phyloP scores from a whole-genome alignment of 2,888 invertebrate genomes.

The Oxystoma pomonae region DNA sequence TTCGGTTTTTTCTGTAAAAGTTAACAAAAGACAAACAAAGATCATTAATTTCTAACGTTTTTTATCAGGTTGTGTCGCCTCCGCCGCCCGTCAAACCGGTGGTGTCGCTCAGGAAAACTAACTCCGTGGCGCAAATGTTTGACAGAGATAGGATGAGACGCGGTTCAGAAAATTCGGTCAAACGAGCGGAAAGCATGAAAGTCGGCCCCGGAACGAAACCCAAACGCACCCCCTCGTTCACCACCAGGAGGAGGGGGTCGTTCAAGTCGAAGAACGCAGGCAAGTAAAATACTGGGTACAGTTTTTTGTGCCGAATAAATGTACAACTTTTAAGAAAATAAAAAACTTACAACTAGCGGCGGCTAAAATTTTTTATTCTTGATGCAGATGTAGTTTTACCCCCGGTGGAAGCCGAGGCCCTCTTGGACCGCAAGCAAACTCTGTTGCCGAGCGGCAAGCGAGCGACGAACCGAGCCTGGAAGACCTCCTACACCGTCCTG shows the following conservation, averaged over 20 bases:
- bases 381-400: constrained; percentile 59
- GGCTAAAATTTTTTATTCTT: too few species aligned
- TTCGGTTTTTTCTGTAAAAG: too few species aligned
- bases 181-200: constrained; percentile 89
- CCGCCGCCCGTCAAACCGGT: constrained; percentile 13
- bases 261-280: constrained; percentile 69
- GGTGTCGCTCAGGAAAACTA: constrained; percentile 53
- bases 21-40: too few species aligned
- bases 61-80: neutral
- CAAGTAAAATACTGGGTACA: constrained; percentile 29
- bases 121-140: constrained; percentile 57
- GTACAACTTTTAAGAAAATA: too few species aligned
- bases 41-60: too few species aligned
- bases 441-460: constrained; percentile 89
- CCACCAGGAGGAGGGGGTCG: constrained; percentile 84
- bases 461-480: constrained; percentile 95
- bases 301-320: too few species aligned
- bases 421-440: constrained; percentile 92
- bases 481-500: constrained; percentile 88
- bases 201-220: constrained; percentile 63
- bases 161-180: constrained; percentile 62
- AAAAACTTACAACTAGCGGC: too few species aligned
- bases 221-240: constrained; percentile 92
- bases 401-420: constrained; percentile 88
- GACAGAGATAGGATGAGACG: constrained; percentile 51